These are phyloP conservation scores for Drosophila seguyi DNA, from an alignment of 1,140 invertebrate species.

Conservation along the genomic window DNA sequence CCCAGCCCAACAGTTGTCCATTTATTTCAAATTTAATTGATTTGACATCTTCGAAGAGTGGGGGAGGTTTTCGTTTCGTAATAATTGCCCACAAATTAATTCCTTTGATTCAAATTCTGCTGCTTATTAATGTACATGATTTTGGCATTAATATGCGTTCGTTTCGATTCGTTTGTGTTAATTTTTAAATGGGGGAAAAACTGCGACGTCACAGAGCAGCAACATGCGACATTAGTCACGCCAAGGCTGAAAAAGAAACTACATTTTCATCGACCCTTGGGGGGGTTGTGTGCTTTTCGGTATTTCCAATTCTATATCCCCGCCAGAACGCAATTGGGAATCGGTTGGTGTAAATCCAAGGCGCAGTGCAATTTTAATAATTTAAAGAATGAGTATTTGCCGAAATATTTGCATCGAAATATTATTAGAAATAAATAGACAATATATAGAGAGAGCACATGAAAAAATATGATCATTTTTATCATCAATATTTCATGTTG, in stretches of 20 bases:
- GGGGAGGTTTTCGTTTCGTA: neutral
- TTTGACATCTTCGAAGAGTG: slow-evolving; percentile 11
- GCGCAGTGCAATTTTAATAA: slow-evolving; percentile 21
- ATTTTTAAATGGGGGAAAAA: slow-evolving; percentile 32
- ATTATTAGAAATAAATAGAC: slow-evolving; percentile 7
- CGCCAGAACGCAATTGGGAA: slow-evolving; percentile 39
- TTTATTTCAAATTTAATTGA: slow-evolving; percentile 76
- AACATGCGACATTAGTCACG: slow-evolving; percentile 45
- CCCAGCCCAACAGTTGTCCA: slow-evolving; percentile 41
- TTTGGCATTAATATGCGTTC: slow-evolving; percentile 25
- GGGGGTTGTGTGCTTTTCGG: neutral
- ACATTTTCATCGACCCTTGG: slow-evolving; percentile 10
- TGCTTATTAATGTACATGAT: slow-evolving; percentile 25
- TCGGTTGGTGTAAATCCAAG: slow-evolving; percentile 6
- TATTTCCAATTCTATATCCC: slow-evolving; percentile 7
- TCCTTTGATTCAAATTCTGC: slow-evolving; percentile 32
- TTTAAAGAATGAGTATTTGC: slow-evolving; percentile 1
- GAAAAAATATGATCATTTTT: neutral
- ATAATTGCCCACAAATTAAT: slow-evolving; percentile 29
- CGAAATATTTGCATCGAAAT: neutral
- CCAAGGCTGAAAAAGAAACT: slow-evolving; percentile 24
- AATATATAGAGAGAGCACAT: neutral
- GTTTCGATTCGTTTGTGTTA: slow-evolving; percentile 23
- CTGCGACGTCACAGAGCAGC: slow-evolving; percentile 31
- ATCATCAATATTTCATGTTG: slow-evolving; percentile 15